Evolutionary conservation across 2,888 invertebrate genomes (phyloP).

Genomic region (Platycnemis pennipes): DNA sequence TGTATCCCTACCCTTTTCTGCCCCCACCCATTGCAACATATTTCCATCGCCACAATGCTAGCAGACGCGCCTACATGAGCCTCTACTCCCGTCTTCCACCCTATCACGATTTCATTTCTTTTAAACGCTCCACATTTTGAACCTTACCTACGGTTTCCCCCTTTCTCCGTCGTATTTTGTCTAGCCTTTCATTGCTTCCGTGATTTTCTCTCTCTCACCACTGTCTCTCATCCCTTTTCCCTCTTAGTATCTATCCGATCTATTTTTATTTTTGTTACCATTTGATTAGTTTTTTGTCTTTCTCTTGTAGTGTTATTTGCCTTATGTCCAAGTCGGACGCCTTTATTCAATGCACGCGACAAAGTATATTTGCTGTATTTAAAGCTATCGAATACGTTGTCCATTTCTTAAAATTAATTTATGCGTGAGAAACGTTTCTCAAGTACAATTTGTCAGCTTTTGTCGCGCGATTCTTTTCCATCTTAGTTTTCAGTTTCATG

Average conservation of each 20-base stretch:
- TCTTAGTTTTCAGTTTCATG: not conserved
- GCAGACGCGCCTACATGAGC: not conserved
- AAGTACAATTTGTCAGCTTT: not conserved
- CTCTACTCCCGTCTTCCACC: not conserved
- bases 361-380: too few relatives aligned
- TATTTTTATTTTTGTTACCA: not conserved
- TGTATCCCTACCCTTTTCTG: not conserved
- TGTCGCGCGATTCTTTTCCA: not conserved
- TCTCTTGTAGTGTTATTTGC: too few relatives aligned
- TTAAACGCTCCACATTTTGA: conserved; percentile 33
- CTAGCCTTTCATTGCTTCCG: not conserved
- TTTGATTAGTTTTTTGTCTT: not conserved
- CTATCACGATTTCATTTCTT: not conserved
- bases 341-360: too few relatives aligned
- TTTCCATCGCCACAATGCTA: not conserved
- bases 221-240: not conserved
- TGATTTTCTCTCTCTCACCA: not conserved
- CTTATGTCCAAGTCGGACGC: too few relatives aligned
- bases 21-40: not conserved
- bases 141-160: not conserved
- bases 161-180: not conserved
- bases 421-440: too few relatives aligned
- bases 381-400: too few relatives aligned
- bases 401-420: too few relatives aligned
- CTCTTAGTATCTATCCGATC: not conserved